phyloP scores from a whole-genome alignment of 2,888 invertebrate genomes.

The Cheilosia scutellata region DNA sequence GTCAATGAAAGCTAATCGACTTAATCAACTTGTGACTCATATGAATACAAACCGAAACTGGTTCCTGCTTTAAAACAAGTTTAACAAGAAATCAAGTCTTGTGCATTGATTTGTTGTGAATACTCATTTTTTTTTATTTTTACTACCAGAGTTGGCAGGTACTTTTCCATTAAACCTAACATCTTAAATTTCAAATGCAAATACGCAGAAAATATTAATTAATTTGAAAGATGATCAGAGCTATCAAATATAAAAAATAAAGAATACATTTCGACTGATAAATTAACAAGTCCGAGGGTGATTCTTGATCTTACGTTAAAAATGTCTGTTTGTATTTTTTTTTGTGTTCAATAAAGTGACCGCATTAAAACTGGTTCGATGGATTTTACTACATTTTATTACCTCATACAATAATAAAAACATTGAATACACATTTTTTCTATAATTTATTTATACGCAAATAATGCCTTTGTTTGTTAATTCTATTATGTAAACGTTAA shows the following conservation, averaged over 20 bases:
- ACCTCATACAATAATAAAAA: constrained; percentile 8
- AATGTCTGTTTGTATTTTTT: not conserved
- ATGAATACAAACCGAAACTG: not conserved
- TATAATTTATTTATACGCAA: too few species aligned
- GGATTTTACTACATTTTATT: not conserved
- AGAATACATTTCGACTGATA: not conserved
- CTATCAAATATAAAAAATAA: not conserved
- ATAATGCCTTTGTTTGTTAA: too few species aligned
- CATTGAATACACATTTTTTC: not conserved
- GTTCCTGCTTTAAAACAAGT: constrained; percentile 35
- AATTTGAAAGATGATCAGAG: not conserved
- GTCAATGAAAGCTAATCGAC: constrained; percentile 2
- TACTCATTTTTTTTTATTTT: not conserved
- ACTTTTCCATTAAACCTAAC: constrained; percentile 31
- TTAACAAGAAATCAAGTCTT: constrained; percentile 25
- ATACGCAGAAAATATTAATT: not conserved
- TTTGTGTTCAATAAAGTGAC: not conserved
- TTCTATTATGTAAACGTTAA: too few species aligned
- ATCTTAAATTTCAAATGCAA: not conserved
- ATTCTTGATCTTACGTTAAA: not conserved
- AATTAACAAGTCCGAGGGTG: not conserved
- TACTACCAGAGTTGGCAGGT: constrained; percentile 3
- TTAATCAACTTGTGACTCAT: constrained; percentile 9
- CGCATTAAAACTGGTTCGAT: constrained; percentile 9
- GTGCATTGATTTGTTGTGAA: constrained; percentile 5